phyloP scores from a whole-genome alignment of 1,140 invertebrate genomes.

The Grapholita molesta region DNA sequence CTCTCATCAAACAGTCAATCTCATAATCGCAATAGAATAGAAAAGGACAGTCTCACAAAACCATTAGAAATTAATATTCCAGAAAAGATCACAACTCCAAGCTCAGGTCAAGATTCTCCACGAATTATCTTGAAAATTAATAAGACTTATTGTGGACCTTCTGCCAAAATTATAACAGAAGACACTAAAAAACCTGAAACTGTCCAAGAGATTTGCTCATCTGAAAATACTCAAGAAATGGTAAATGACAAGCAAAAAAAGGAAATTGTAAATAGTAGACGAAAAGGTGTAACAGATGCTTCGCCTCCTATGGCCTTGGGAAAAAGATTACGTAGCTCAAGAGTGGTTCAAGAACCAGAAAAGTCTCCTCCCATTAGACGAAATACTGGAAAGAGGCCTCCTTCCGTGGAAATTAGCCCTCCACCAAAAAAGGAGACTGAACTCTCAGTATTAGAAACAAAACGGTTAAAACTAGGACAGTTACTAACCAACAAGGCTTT shows the following conservation, averaged over 20 bases:
- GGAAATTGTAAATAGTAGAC: conserved; percentile 47
- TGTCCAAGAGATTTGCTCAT: conserved; percentile 28
- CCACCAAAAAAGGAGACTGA: conserved; percentile 53
- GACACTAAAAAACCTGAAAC: conserved; percentile 50
- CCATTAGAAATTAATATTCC: conserved; percentile 73
- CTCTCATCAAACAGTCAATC: conserved; percentile 33
- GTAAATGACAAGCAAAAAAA: conserved; percentile 51
- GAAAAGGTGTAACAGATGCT: conserved; percentile 37
- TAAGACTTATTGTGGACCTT: conserved; percentile 73
- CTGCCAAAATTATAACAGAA: conserved; percentile 74
- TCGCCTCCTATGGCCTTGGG: conserved; percentile 41
- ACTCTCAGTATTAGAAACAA: conserved; percentile 57
- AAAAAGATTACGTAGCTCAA: conserved; percentile 66
- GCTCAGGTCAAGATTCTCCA: conserved; percentile 74
- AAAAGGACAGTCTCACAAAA: conserved; percentile 59
- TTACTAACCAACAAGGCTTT: conserved; percentile 63
- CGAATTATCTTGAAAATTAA: conserved; percentile 78
- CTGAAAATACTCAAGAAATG: conserved; percentile 46
- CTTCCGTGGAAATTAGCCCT: conserved; percentile 42
- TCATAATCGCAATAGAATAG: conserved; percentile 48
- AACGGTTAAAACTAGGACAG: conserved; percentile 70
- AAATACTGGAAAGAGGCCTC: conserved; percentile 53
- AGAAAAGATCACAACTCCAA: conserved; percentile 58
- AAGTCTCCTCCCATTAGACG: conserved; percentile 40
- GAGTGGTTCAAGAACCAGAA: conserved; percentile 55